A percentile compares a stretch with the other conserved stretches of the same genome.
Conservation (phyloP, 2,113 vertebrate genomes). For the Protobothrops flavoviridis region DNA sequence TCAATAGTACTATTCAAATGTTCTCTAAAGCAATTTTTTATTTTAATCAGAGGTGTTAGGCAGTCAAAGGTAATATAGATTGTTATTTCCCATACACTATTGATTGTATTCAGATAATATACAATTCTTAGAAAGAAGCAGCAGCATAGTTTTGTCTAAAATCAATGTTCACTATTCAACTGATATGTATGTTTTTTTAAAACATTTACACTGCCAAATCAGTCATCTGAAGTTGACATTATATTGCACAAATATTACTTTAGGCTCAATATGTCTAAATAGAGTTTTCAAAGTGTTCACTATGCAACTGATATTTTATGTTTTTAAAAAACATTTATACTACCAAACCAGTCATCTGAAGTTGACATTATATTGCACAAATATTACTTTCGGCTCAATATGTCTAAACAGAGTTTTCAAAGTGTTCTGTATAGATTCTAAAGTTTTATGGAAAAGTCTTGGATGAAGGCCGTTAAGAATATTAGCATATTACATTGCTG, state of each 20-base stretch:
- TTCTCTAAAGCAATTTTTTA: not conserved
- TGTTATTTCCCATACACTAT: not conserved
- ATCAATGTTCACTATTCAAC: rapidly evolving
- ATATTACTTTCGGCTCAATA: not conserved
- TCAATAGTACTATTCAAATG: not conserved
- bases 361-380: not conserved
- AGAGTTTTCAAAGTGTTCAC: not conserved
- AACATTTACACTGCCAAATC: not conserved
- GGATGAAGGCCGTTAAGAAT: not conserved
- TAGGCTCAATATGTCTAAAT: not conserved
- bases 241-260: not conserved
- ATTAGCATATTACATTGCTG: not conserved
- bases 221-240: not conserved
- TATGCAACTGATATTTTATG: rapidly evolving
- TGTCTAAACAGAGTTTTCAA: not conserved
- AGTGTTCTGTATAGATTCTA: not conserved
- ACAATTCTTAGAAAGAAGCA: not conserved
- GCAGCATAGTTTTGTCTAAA: not conserved
- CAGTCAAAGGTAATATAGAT: not conserved
- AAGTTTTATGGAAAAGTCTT: not conserved
- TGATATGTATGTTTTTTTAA: rapidly evolving
- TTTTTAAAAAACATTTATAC: not conserved
- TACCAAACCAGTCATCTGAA: not conserved
- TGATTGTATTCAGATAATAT: not conserved
- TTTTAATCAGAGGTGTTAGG: not conserved